Conservation (phyloP, 2,113 vertebrate species). For the Tamias sibiricus region DNA sequence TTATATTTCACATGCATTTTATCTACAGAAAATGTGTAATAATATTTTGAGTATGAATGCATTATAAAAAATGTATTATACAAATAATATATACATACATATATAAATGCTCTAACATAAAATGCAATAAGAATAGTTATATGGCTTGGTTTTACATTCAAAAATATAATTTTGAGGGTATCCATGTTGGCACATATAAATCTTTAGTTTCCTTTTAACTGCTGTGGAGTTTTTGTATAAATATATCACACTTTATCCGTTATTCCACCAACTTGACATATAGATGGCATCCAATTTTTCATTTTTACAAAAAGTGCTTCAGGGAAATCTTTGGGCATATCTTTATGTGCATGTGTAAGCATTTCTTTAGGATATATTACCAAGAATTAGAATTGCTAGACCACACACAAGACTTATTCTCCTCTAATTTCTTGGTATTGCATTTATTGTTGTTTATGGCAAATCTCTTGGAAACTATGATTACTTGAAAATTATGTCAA, state of each 20-base stretch:
- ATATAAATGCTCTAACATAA: background rate
- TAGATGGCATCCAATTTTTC: slow-evolving; percentile 6
- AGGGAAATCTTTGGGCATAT: background rate
- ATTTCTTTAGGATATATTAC: slow-evolving; percentile 23
- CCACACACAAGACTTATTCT: background rate
- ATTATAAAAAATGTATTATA: slow-evolving; percentile 30
- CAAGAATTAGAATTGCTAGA: slow-evolving; percentile 9
- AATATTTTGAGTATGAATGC: slow-evolving; percentile 1
- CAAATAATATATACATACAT: background rate
- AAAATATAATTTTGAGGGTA: slow-evolving; percentile 20
- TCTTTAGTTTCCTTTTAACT: background rate
- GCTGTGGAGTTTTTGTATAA: background rate
- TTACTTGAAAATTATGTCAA: slow-evolving; percentile 27
- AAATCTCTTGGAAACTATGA: slow-evolving; percentile 24
- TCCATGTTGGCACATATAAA: background rate
- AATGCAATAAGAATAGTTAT: background rate
- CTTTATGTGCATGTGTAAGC: background rate
- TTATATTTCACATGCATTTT: slow-evolving; percentile 1
- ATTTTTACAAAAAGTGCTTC: slow-evolving; percentile 34
- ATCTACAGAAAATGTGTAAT: background rate
- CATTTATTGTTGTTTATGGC: background rate
- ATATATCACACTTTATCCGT: background rate
- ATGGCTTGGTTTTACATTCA: background rate
- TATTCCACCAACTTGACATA: background rate
- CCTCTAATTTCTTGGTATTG: slow-evolving; percentile 14